A percentile compares a stretch with the other conserved stretches of the same genome.
These are phyloP conservation scores for Urocitellus parryii DNA, from an alignment of 2,113 vertebrate genomes.

Conservation along the genomic window DNA sequence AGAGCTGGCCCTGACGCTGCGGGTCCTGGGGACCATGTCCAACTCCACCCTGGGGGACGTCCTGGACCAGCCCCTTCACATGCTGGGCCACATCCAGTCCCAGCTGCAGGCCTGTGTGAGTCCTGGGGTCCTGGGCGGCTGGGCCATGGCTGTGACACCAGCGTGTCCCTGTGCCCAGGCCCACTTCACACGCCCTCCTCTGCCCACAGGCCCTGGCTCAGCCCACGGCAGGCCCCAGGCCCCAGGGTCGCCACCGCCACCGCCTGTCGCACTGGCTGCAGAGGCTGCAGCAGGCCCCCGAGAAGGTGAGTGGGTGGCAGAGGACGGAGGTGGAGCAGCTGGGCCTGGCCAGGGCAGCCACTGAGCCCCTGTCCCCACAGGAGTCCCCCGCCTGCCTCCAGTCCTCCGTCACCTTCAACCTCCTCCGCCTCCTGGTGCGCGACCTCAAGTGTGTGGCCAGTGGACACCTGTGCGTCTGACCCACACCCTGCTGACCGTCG, in stretches of 20 bases:
- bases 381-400: slow-evolving; percentile 35
- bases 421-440: not conserved
- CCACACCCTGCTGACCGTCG: no score
- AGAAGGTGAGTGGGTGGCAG: not conserved
- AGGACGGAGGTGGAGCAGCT: no score
- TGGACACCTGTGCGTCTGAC: not conserved
- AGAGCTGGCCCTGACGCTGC: slow-evolving; percentile 51
- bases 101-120: not conserved
- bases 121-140: not conserved
- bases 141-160: not conserved
- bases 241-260: not conserved
- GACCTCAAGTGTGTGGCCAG: not conserved
- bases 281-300: not conserved
- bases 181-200: not conserved
- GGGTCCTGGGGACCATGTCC: slow-evolving; percentile 30
- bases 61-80: slow-evolving; percentile 17
- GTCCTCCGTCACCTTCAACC: not conserved
- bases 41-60: rapidly evolving
- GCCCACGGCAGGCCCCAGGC: not conserved
- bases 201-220: not conserved
- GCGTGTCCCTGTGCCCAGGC: rapidly evolving
- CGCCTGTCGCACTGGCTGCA: not conserved
- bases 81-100: not conserved
- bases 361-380: not conserved
- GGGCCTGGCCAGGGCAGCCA: not conserved